Conservation (phyloP, 2,113 vertebrate genomes). For the Mohoua ochrocephala region DNA sequence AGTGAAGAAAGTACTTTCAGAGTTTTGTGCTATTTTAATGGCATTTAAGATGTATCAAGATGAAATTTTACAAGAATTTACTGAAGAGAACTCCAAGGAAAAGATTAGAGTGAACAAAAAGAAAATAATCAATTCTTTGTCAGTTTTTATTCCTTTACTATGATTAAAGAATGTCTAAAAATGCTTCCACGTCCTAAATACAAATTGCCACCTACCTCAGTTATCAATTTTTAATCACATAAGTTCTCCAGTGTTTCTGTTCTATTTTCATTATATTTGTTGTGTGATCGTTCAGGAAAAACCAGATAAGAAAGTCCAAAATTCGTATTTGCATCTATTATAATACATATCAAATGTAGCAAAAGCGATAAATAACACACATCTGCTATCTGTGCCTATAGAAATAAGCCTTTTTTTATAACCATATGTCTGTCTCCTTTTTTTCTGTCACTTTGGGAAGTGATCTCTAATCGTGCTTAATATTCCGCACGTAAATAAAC, state of each 20-base stretch:
- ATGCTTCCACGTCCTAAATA: background rate
- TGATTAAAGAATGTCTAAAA: background rate
- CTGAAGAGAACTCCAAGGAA: background rate
- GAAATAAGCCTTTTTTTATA: background rate
- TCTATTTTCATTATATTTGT: background rate
- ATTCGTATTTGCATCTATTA: background rate
- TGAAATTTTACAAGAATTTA: background rate
- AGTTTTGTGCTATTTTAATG: background rate
- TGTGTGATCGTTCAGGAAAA: background rate
- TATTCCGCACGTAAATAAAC: fast-evolving
- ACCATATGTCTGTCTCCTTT: background rate
- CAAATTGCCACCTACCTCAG: background rate
- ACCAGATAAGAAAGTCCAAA: background rate
- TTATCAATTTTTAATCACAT: background rate
- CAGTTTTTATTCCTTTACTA: background rate
- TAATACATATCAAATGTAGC: background rate
- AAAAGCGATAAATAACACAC: background rate
- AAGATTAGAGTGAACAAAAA: background rate
- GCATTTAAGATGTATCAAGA: background rate
- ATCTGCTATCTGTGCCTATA: background rate
- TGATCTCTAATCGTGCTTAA: background rate
- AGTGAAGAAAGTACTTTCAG: background rate
- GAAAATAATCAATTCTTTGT: background rate
- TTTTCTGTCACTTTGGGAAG: background rate
- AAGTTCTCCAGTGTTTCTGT: background rate